Evolutionary conservation across 2,888 invertebrate genomes (phyloP).

Genomic region (Ophraella communa): DNA sequence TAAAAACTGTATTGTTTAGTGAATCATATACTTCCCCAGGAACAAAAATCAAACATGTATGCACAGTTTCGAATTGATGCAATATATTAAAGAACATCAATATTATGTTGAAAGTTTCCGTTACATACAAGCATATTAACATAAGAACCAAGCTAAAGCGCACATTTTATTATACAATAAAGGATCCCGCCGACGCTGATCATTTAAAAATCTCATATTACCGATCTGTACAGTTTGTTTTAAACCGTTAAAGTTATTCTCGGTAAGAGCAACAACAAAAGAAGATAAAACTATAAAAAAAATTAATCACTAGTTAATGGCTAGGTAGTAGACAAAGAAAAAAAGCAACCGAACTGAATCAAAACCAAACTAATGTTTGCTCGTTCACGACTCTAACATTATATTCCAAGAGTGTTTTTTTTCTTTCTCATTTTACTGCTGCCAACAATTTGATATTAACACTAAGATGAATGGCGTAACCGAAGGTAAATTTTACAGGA

Average conservation of each 20-base stretch:
- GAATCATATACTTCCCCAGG: too few relatives aligned
- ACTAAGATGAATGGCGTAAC: background rate
- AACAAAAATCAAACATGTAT: too few relatives aligned
- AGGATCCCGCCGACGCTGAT: too few relatives aligned
- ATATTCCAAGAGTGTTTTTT: background rate
- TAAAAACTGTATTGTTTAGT: too few relatives aligned
- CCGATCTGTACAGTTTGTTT: background rate
- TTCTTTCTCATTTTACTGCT: background rate
- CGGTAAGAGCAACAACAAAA: constrained; percentile 1
- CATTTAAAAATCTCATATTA: background rate
- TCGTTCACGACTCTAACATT: background rate
- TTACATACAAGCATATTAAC: too few relatives aligned
- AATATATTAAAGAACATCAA: too few relatives aligned
- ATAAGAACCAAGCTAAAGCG: too few relatives aligned
- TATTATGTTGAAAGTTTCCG: too few relatives aligned
- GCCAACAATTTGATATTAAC: background rate
- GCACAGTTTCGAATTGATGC: too few relatives aligned
- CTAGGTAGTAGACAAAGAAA: constrained; percentile 4
- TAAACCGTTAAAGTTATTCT: constrained; percentile 6
- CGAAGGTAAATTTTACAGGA: background rate
- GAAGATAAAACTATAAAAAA: background rate
- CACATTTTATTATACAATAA: too few relatives aligned
- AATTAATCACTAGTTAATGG: background rate
- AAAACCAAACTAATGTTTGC: background rate
- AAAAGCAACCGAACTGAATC: constrained; percentile 6